These are phyloP conservation scores for Tiliacea aurago DNA, from an alignment of 2,888 invertebrate species.

Conservation along the genomic window DNA sequence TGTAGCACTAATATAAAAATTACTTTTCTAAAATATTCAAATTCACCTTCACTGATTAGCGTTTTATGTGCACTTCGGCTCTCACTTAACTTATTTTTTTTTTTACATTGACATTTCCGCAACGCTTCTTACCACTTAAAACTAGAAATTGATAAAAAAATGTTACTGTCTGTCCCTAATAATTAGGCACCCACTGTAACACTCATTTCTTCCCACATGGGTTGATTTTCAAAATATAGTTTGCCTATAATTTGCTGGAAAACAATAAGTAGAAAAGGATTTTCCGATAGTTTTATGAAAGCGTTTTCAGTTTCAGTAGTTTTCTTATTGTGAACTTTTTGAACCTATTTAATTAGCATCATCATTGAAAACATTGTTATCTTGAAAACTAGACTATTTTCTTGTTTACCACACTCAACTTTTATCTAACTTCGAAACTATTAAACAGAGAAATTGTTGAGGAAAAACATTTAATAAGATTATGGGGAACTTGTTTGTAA, in stretches of 20 bases:
- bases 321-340: not conserved
- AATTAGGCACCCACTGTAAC: not conserved
- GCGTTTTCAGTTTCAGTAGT: not conserved
- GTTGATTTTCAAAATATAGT: not conserved
- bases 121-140: no score
- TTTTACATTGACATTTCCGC: no score
- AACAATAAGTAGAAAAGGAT: not conserved
- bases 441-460: constrained; percentile 41
- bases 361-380: not conserved
- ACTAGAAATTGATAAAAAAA: no score
- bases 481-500: constrained; percentile 49
- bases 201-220: not conserved
- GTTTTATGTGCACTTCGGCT: no score
- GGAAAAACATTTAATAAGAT: constrained; percentile 51
- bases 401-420: constrained; percentile 39
- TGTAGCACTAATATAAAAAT: no score
- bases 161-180: no score
- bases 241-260: not conserved
- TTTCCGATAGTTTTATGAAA: not conserved
- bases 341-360: not conserved
- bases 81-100: no score
- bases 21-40: no score
- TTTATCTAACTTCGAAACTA: constrained; percentile 46
- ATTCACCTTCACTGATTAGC: no score
- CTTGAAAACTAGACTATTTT: constrained; percentile 17